A percentile compares a stretch with the other conserved stretches of the same genome.
phyloP scores from a whole-genome alignment of 2,113 vertebrate genomes.

The Lontra canadensis region DNA sequence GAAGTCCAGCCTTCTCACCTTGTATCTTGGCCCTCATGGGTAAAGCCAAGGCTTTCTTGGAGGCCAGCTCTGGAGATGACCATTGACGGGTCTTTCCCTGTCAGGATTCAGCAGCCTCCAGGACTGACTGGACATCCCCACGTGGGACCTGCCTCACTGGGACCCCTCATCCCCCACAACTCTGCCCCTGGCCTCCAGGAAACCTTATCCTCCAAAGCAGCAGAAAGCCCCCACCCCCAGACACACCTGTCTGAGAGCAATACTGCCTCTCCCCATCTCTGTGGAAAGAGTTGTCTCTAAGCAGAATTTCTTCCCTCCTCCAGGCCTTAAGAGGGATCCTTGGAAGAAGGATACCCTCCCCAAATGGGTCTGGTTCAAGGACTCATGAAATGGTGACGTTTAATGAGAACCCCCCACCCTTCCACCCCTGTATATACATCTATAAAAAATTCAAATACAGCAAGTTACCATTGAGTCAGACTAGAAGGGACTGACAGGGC shows the following conservation, averaged over 20 bases:
- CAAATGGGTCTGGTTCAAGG: conserved; percentile 60
- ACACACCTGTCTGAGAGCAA: not conserved
- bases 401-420: conserved; percentile 75
- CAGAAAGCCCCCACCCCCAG: not conserved
- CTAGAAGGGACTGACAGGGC: conserved; percentile 76
- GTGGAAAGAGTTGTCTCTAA: not conserved
- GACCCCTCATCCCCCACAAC: not conserved
- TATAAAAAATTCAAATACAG: conserved; percentile 83
- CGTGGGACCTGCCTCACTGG: not conserved
- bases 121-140: not conserved
- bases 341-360: not conserved
- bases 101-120: not conserved
- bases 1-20: not conserved
- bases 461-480: conserved; percentile 81
- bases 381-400: conserved; percentile 80
- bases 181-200: not conserved
- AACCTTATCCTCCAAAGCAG: not conserved
- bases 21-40: not conserved
- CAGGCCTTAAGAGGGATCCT: not conserved
- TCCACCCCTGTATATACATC: conserved; percentile 79
- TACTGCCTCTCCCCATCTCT: not conserved
- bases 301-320: not conserved
- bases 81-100: not conserved
- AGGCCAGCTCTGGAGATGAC: not conserved
- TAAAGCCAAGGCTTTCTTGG: not conserved